Conservation (phyloP, 2,113 vertebrate species). For the Gadus chalcogrammus region DNA sequence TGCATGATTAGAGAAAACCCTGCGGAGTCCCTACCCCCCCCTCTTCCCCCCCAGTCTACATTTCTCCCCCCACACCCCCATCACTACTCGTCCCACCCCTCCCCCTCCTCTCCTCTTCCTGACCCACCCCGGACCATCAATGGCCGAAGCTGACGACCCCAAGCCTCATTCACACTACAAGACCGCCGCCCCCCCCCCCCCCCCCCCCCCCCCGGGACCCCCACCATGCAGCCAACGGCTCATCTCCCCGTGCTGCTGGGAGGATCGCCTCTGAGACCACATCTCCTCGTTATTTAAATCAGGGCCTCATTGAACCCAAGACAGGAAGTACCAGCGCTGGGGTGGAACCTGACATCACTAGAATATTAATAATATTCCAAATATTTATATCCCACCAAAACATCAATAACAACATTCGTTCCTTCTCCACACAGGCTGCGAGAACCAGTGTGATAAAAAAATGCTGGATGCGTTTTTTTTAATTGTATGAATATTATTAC, state of each 20-base stretch:
- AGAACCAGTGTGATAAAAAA: too few species aligned
- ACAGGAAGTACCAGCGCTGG: too few species aligned
- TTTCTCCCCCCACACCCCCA: neutral
- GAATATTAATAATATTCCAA: too few species aligned
- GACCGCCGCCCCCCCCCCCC: neutral
- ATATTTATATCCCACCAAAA: too few species aligned
- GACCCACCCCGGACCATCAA: conserved; percentile 50
- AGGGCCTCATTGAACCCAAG: too few species aligned
- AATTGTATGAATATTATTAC: too few species aligned
- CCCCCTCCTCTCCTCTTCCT: conserved; percentile 31
- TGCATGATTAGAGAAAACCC: neutral
- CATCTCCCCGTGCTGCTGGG: neutral
- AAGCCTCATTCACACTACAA: conserved; percentile 1
- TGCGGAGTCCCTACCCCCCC: conserved; percentile 41
- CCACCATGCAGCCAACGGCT: neutral
- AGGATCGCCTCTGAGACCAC: too few species aligned
- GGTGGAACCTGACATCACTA: too few species aligned
- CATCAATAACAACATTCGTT: too few species aligned
- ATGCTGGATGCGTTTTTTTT: too few species aligned
- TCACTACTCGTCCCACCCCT: neutral
- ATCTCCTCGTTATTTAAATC: too few species aligned
- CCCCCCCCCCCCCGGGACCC: neutral
- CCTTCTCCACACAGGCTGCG: too few species aligned
- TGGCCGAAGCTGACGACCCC: conserved; percentile 25
- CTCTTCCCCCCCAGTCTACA: conserved; percentile 15